Conservation (phyloP, 2,113 vertebrate genomes). For the Centropus unirufus region DNA sequence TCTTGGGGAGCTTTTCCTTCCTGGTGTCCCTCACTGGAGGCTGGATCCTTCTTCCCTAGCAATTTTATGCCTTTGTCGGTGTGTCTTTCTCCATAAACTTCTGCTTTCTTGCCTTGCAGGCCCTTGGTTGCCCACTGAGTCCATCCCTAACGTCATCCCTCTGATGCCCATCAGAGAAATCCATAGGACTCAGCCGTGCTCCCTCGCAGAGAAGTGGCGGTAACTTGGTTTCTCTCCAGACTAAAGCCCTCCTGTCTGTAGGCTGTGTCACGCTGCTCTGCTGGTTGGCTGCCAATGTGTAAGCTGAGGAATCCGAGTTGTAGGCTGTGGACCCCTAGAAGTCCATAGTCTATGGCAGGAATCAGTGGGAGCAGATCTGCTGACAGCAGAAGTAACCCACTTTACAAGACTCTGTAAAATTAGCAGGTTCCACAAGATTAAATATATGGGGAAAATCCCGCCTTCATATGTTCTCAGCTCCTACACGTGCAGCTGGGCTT, state of each 20-base stretch:
- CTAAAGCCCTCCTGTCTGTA: not conserved
- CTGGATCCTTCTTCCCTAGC: not conserved
- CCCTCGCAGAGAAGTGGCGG: not conserved
- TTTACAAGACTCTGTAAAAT: not conserved
- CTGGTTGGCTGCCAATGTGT: not conserved
- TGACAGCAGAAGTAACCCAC: not conserved
- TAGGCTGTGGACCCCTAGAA: not conserved
- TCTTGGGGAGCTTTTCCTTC: not conserved
- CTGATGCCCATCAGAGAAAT: not conserved
- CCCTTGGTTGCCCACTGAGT: not conserved
- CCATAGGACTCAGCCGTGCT: not conserved
- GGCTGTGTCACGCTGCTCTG: not conserved
- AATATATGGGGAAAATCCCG: not conserved
- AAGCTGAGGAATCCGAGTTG: not conserved
- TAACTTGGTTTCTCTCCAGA: not conserved
- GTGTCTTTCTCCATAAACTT: not conserved
- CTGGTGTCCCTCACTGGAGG: not conserved
- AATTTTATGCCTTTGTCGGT: not conserved
- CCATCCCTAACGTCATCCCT: not conserved
- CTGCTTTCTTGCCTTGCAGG: not conserved
- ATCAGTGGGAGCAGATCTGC: not conserved
- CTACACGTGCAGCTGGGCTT: not conserved
- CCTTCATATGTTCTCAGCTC: not conserved
- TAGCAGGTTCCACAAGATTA: not conserved
- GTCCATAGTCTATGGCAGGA: not conserved